phyloP scores from a whole-genome alignment of 2,888 invertebrate genomes.

The Acronicta psi region DNA sequence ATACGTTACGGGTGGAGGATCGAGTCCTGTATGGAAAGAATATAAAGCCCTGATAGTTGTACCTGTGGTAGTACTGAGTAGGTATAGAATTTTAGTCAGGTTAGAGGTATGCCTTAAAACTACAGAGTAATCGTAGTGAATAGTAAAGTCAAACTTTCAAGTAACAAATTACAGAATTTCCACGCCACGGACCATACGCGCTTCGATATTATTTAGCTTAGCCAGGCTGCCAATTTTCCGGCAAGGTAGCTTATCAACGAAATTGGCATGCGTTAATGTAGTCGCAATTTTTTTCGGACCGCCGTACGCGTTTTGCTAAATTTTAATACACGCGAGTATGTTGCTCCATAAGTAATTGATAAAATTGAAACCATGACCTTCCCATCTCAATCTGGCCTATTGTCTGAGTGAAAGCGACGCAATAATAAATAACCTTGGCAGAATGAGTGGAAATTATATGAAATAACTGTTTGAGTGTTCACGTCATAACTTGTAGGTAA shows the following conservation, averaged over 20 bases:
- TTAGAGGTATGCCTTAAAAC: too few species aligned
- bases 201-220: too few species aligned
- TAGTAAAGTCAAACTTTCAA: too few species aligned
- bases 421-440: conserved; percentile 43
- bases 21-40: too few species aligned
- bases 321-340: background rate
- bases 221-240: conserved; percentile 12
- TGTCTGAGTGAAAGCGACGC: conserved; percentile 41
- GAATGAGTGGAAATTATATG: conserved; percentile 15
- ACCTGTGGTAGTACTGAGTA: too few species aligned
- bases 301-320: too few species aligned
- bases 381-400: conserved; percentile 24
- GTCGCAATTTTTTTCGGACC: background rate
- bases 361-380: conserved; percentile 37
- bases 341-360: background rate
- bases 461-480: background rate
- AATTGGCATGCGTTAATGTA: conserved; percentile 8
- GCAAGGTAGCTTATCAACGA: conserved; percentile 37
- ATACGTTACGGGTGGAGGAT: too few species aligned
- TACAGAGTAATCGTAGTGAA: too few species aligned
- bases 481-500: background rate
- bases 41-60: too few species aligned
- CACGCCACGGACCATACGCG: too few species aligned
- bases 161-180: too few species aligned
- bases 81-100: too few species aligned